These are phyloP conservation scores for Centrocercus urophasianus DNA, from an alignment of 2,113 vertebrate genomes.

Conservation along the genomic window DNA sequence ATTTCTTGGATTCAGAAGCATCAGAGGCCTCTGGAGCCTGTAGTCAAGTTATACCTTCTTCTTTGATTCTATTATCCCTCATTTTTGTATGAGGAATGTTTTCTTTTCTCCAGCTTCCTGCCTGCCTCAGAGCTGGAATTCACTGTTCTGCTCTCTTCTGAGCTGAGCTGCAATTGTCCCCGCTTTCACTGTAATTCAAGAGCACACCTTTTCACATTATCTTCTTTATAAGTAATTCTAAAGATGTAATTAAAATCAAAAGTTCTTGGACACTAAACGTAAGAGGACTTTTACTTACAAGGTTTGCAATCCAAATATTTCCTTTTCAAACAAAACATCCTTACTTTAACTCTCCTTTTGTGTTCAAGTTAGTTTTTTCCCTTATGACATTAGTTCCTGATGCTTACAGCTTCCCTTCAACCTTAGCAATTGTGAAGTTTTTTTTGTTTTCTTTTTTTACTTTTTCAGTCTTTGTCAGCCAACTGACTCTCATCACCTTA, in stretches of 20 bases:
- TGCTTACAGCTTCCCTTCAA: background rate
- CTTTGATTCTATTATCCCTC: background rate
- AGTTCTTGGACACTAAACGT: background rate
- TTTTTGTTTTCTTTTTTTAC: background rate
- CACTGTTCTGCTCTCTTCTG: background rate
- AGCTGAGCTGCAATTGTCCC: background rate
- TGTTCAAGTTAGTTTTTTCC: background rate
- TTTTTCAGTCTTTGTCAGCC: background rate
- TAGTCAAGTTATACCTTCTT: background rate
- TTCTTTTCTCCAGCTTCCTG: background rate
- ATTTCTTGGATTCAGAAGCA: background rate
- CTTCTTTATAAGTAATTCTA: background rate
- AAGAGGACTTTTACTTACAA: background rate
- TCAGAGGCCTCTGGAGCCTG: background rate
- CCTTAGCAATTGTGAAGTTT: background rate
- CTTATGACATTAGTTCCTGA: background rate
- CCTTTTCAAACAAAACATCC: background rate
- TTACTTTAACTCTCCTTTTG: background rate
- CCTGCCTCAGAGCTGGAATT: background rate
- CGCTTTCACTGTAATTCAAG: background rate
- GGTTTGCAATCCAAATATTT: background rate
- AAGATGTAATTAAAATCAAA: background rate
- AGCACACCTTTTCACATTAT: background rate
- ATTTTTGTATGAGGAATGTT: background rate
- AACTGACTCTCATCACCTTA: background rate